A percentile compares a stretch with the other conserved stretches of the same genome.
Conservation (phyloP, 2,113 vertebrate species). For the Sorex araneus region DNA sequence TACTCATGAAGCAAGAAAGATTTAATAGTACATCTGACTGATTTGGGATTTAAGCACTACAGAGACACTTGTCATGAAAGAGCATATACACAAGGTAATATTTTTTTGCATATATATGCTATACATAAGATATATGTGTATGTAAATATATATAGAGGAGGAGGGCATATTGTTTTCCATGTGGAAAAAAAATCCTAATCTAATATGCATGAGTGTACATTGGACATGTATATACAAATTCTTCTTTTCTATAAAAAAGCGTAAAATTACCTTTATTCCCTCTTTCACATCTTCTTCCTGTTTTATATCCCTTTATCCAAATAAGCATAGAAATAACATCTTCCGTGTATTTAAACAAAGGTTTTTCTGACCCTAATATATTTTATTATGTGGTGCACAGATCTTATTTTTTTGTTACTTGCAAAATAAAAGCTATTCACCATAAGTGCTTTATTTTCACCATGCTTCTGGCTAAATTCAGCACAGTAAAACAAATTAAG, state of each 20-base stretch:
- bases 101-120: too few species aligned
- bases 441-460: constrained; percentile 74
- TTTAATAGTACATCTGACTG: constrained; percentile 18
- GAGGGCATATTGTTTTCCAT: background rate
- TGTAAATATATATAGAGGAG: too few species aligned
- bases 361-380: constrained; percentile 33
- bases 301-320: background rate
- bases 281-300: background rate
- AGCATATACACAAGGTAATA: too few species aligned
- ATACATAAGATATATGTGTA: too few species aligned
- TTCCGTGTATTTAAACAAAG: background rate
- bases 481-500: constrained; percentile 75
- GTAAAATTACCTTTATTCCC: background rate
- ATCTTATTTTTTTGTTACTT: constrained; percentile 62
- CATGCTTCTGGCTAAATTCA: constrained; percentile 72
- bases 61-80: constrained; percentile 17
- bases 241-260: background rate
- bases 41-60: constrained; percentile 62
- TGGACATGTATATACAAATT: background rate
- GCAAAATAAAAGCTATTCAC: constrained; percentile 67
- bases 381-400: background rate
- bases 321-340: background rate
- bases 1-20: background rate
- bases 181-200: background rate
- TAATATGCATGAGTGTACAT: background rate